Evolutionary conservation across 2,797 vertebrate genomes (phyloP).

Genomic region (Peromyscus nudipes): DNA sequence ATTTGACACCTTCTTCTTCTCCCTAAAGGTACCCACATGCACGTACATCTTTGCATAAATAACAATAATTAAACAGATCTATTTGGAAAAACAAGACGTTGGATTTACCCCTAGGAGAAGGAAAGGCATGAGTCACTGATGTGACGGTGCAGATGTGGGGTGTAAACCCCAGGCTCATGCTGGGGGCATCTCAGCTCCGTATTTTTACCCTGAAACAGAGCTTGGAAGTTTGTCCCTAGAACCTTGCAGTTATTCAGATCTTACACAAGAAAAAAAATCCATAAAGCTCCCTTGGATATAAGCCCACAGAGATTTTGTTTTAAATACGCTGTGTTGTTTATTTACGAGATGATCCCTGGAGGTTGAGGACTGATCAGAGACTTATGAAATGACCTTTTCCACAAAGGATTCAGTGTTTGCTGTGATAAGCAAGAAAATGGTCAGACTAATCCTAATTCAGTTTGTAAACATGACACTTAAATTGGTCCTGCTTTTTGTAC

Average conservation of each 20-base stretch:
- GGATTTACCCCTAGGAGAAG: neutral
- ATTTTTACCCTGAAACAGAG: neutral
- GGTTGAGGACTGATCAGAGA: neutral
- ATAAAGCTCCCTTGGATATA: neutral
- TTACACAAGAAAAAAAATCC: neutral
- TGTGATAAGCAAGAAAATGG: constrained; percentile 9
- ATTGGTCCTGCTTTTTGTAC: neutral
- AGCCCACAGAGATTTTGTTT: neutral
- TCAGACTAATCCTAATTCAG: neutral
- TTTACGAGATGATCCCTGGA: neutral
- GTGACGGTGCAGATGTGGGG: neutral
- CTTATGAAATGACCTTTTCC: neutral
- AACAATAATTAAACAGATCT: neutral
- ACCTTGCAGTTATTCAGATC: neutral
- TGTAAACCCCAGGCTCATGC: neutral
- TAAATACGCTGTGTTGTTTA: neutral
- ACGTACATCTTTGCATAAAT: neutral
- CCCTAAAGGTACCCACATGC: neutral
- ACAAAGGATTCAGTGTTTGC: neutral
- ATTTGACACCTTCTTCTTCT: neutral
- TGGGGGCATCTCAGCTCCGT: neutral
- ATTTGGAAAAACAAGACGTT: neutral
- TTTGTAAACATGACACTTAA: constrained; percentile 7
- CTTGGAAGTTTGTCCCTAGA: neutral
- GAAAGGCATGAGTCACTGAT: neutral